These are phyloP conservation scores for Tetramorium bicarinatum DNA, from an alignment of 2,888 invertebrate species.

Conservation along the genomic window DNA sequence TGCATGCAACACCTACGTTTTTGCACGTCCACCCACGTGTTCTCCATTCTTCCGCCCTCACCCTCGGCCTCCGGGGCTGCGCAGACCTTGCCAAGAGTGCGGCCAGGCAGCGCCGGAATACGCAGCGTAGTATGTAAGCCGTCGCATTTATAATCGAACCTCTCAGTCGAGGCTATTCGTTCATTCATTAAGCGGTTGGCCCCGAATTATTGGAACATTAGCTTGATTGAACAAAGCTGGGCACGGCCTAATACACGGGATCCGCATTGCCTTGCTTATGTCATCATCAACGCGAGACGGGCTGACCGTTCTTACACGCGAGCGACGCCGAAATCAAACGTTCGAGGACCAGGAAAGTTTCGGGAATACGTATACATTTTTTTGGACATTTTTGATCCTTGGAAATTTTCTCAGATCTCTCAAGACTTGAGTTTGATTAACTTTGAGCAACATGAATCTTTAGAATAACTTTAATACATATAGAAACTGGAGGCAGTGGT, in stretches of 20 bases:
- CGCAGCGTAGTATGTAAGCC: constrained; percentile 44
- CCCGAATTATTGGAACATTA: constrained; percentile 85
- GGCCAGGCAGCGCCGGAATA: constrained; percentile 28
- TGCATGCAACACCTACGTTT: constrained; percentile 59
- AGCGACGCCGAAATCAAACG: constrained; percentile 1
- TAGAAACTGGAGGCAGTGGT: neutral
- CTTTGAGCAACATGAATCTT: neutral
- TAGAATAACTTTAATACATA: neutral
- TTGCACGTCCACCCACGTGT: constrained; percentile 54
- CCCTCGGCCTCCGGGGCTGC: constrained; percentile 7
- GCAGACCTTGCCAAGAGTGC: constrained; percentile 49
- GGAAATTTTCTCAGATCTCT: neutral
- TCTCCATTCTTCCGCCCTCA: constrained; percentile 24
- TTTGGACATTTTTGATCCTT: neutral
- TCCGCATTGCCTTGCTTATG: constrained; percentile 35
- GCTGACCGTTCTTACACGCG: neutral
- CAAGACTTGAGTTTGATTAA: neutral
- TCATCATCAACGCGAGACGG: constrained; percentile 23
- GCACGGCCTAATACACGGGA: constrained; percentile 78
- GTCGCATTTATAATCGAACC: constrained; percentile 61
- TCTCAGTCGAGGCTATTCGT: constrained; percentile 80
- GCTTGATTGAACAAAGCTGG: constrained; percentile 85
- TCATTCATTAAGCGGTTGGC: constrained; percentile 81
- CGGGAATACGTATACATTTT: constrained; percentile 58
- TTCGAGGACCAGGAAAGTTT: neutral